Conservation (phyloP, 2,113 vertebrate species). For the Lota lota region DNA sequence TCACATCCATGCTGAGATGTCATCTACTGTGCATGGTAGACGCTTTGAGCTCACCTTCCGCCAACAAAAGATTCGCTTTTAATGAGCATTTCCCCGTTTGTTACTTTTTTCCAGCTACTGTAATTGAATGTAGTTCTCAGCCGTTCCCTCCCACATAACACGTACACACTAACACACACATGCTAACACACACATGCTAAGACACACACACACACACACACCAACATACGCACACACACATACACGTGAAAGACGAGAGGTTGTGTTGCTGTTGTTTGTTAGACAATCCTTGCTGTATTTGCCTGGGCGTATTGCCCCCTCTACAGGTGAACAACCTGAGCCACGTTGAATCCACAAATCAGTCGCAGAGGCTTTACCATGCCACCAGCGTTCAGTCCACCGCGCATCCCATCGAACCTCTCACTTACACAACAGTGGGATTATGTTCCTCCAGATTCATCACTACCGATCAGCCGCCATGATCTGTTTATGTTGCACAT, state of each 20-base stretch:
- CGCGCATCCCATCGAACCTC: constrained; percentile 32
- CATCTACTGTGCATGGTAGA: no score
- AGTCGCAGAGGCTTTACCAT: neutral
- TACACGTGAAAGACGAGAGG: neutral
- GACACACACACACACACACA: no score
- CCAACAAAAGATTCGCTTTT: no score
- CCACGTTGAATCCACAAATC: constrained; percentile 8
- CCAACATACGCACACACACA: no score
- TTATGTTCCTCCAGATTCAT: constrained; percentile 45
- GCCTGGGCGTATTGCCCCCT: neutral
- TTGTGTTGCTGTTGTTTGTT: neutral
- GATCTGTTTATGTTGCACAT: constrained; percentile 55
- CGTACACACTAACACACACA: neutral
- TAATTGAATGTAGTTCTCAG: no score
- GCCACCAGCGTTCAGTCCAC: no score
- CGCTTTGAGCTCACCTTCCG: no score
- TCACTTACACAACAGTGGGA: constrained; percentile 33
- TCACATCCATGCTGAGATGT: no score
- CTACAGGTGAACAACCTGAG: neutral
- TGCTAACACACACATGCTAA: neutral
- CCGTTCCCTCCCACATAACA: neutral
- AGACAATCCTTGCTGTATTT: neutral
- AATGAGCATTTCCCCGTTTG: no score
- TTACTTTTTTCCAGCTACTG: no score
- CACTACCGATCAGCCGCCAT: constrained; percentile 48